Evolutionary conservation across 2,113 vertebrate genomes (phyloP).

Genomic region (Upupa epops): DNA sequence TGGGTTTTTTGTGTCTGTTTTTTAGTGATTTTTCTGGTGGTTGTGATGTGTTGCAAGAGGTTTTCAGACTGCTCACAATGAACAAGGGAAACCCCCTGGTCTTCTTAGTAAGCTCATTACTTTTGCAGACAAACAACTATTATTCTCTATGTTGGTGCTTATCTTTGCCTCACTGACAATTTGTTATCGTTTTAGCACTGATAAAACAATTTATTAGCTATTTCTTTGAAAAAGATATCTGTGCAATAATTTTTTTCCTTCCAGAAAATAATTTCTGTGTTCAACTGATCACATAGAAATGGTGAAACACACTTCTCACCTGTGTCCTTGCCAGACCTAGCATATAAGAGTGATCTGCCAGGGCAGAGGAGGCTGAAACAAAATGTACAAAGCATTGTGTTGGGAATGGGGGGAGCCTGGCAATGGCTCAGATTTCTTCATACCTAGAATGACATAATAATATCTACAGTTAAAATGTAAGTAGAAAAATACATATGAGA

Average conservation of each 20-base stretch:
- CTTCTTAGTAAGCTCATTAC: neutral
- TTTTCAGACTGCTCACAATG: neutral
- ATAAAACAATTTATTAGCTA: neutral
- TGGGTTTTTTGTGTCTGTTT: neutral
- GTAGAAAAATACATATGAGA: neutral
- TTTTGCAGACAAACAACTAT: neutral
- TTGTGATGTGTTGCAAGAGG: neutral
- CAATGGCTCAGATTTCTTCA: neutral
- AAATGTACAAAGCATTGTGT: neutral
- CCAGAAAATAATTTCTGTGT: neutral
- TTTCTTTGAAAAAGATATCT: neutral
- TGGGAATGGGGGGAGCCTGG: neutral
- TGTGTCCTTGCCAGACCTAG: neutral
- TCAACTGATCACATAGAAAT: neutral
- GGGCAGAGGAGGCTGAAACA: neutral
- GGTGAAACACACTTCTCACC: neutral
- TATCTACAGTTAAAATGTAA: neutral
- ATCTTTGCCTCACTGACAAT: neutral
- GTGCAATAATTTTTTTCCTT: neutral
- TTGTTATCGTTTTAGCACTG: neutral
- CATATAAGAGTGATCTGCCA: neutral
- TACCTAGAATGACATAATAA: neutral
- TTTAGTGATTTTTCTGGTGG: neutral
- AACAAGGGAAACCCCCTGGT: neutral
- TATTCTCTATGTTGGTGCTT: neutral